A percentile compares a stretch with the other conserved stretches of the same genome.
Evolutionary conservation across 2,888 invertebrate genomes (phyloP).

Genomic region (Nebria salina): DNA sequence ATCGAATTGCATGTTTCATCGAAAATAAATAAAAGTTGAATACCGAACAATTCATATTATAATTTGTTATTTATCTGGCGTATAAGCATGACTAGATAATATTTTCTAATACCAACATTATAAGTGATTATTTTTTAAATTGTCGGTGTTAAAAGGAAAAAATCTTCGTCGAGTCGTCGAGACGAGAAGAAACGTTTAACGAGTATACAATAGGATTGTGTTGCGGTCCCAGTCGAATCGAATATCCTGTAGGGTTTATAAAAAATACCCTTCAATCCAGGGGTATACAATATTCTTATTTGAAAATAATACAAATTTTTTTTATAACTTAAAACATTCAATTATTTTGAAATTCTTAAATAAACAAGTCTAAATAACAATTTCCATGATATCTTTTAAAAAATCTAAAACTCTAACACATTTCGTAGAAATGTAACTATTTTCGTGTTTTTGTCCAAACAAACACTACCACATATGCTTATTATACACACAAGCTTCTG

Average conservation of each 20-base stretch:
- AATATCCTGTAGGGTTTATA: not conserved
- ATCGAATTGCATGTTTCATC: too few species aligned
- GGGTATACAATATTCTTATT: not conserved
- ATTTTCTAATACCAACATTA: constrained; percentile 1
- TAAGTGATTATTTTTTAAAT: not conserved
- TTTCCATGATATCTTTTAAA: not conserved
- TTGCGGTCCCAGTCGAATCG: not conserved
- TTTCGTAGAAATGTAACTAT: not conserved
- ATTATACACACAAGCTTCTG: not conserved
- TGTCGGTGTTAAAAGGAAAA: not conserved
- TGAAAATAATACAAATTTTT: too few species aligned
- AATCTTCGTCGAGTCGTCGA: not conserved
- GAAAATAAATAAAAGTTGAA: not conserved
- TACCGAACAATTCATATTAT: too few species aligned
- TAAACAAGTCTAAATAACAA: not conserved
- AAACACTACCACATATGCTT: not conserved
- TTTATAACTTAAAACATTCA: too few species aligned
- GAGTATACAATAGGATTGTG: not conserved
- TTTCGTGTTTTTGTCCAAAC: not conserved
- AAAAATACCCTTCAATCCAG: not conserved
- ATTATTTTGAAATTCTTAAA: too few species aligned
- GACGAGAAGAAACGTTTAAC: not conserved
- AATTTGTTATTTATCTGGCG: not conserved
- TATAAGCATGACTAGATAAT: constrained; percentile 1
- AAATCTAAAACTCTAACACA: not conserved